Percentiles rank a stretch among this genome's conserved stretches.
Conservation (phyloP, 2,888 invertebrate species). For the Thelaira solivaga region DNA sequence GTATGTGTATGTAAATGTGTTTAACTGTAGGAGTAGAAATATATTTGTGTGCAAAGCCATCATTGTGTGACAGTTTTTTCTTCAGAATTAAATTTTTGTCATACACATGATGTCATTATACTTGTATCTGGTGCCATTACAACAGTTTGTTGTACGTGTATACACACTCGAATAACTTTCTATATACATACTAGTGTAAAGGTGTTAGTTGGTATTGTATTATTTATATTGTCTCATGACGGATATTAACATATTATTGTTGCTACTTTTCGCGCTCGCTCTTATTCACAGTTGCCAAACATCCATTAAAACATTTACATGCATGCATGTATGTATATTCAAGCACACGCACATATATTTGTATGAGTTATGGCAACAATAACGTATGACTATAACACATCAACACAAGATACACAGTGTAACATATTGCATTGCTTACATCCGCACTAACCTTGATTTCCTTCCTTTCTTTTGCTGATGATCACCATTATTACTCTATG, state of each 20-base stretch:
- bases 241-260: slow-evolving; percentile 75
- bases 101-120: slow-evolving; percentile 35
- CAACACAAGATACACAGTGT: slow-evolving; percentile 44
- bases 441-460: slow-evolving; percentile 62
- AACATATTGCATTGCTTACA: slow-evolving; percentile 62
- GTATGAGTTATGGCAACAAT: slow-evolving; percentile 56
- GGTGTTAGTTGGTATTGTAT: slow-evolving; percentile 58
- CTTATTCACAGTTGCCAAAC: slow-evolving; percentile 21
- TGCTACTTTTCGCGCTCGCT: slow-evolving; percentile 65
- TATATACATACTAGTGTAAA: slow-evolving; percentile 24
- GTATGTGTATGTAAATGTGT: no score
- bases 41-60: slow-evolving; percentile 16
- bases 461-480: slow-evolving; percentile 54
- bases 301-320: slow-evolving; percentile 26
- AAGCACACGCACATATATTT: neutral
- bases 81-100: slow-evolving; percentile 30
- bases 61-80: slow-evolving; percentile 40
- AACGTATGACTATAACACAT: slow-evolving; percentile 46
- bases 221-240: slow-evolving; percentile 69
- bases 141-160: slow-evolving; percentile 21
- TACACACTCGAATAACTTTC: no score
- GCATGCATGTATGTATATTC: neutral
- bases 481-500: slow-evolving; percentile 32
- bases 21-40: neutral
- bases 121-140: slow-evolving; percentile 17